Conservation (phyloP, 2,797 vertebrate genomes). For the Rhabdomys pumilio region DNA sequence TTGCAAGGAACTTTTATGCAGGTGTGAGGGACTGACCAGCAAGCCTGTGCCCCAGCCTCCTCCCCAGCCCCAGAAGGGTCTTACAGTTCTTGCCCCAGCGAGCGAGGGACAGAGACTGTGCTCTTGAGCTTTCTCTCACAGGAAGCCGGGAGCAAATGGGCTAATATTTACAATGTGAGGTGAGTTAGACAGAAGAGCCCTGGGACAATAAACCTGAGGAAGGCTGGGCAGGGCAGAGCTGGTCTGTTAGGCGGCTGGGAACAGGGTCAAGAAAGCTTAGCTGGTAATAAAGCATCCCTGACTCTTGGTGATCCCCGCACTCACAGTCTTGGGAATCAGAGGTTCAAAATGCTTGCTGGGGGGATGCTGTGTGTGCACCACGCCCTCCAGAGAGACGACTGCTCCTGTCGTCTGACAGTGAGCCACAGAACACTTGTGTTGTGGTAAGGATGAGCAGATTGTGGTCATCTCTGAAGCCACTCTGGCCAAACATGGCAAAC, state of each 20-base stretch:
- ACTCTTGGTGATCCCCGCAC: no score
- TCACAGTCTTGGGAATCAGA: background rate
- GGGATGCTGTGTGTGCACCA: background rate
- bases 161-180: background rate
- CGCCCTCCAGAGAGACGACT: background rate
- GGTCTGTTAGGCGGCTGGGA: background rate
- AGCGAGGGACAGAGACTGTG: background rate
- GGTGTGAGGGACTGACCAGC: background rate
- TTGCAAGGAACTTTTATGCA: background rate
- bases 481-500: background rate
- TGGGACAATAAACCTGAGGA: background rate
- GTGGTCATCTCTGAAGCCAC: background rate
- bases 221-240: background rate
- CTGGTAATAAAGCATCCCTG: background rate
- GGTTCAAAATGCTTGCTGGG: background rate
- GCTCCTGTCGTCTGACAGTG: background rate
- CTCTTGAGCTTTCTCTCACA: background rate
- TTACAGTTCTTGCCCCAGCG: background rate
- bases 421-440: background rate
- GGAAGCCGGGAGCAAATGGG: background rate
- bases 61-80: no score
- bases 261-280: background rate
- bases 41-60: background rate
- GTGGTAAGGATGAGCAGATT: background rate
- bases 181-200: background rate